Evolutionary conservation across 1,140 invertebrate species (phyloP), one percentile per base, ranked within the genome.

Genomic region (Leptinotarsa lineolata): DNA sequence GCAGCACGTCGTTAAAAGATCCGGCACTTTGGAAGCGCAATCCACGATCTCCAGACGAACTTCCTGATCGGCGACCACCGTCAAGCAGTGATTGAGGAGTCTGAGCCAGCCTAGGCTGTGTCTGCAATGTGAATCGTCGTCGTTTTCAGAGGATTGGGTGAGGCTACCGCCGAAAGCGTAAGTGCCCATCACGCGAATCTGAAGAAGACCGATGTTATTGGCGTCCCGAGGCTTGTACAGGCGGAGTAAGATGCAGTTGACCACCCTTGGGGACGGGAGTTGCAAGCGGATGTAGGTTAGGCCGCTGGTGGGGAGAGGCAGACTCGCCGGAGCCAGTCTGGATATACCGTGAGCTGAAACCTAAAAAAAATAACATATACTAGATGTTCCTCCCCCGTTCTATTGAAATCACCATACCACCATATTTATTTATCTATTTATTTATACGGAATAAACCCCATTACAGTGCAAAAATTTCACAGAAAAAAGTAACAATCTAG

Each of bases 191-290:
- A 97, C 84, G n/a, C 91, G 88, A 68, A 97, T 92, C 83, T 97
- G 95, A 76, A 95, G 92, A 6, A 97, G 85, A 18, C 95, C 95
- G 80, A 97, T 92, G 81, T 93, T 96, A 68, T 91, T 91, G 13
- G 93, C 94, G 79, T 97, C 95, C 30, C 93, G 88, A 2, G 95
- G 95, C 82, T 93, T 94, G 82, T 93, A 95, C 18, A 94, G 85
- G 4, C 90, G 86, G 8, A 94, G 85, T 68, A 90, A 84, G 65
- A 91, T 87, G 60, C 88, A 87, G 68, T 90, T 92, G 4, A 90
- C 92, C 5, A 97, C 92, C 84, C 95, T 91, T 0, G 95, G 93
- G 69, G 92, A 90, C 2, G 92, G 90, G 3, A 97, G 84, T 74
- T 92, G 92, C 12, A 97, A 86, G 64, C 92, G 90, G 82, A 97